phyloP scores from a whole-genome alignment of 2,113 vertebrate species.

The Equus quagga region DNA sequence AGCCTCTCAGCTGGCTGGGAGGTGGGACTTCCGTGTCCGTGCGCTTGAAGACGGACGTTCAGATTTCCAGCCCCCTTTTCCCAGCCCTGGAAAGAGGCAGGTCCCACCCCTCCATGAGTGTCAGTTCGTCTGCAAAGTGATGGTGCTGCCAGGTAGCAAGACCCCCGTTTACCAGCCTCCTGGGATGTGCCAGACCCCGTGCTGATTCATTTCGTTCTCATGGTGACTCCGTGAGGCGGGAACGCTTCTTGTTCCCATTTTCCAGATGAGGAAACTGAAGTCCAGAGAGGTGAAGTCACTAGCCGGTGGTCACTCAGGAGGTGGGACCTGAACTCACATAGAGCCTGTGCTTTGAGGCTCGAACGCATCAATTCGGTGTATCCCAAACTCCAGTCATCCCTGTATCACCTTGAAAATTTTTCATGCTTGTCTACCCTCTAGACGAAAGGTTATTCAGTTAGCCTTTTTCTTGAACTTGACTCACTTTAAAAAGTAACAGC shows the following conservation, averaged over 20 bases:
- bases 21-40: background rate
- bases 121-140: no score
- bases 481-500: background rate
- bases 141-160: background rate
- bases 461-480: background rate
- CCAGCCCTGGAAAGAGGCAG: background rate
- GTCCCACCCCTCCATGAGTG: background rate
- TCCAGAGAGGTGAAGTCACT: background rate
- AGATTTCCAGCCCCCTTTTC: background rate
- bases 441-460: background rate
- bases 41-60: background rate
- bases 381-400: background rate
- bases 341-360: background rate
- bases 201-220: background rate
- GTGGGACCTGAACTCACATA: background rate
- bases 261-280: background rate
- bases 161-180: rapidly evolving
- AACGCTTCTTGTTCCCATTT: background rate
- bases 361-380: background rate
- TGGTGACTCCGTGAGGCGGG: background rate
- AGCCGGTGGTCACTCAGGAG: rapidly evolving
- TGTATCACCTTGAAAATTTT: background rate
- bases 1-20: background rate
- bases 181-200: no score
- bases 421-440: background rate